Conservation (phyloP, 2,888 invertebrate species). For the Aphodius granarius region DNA sequence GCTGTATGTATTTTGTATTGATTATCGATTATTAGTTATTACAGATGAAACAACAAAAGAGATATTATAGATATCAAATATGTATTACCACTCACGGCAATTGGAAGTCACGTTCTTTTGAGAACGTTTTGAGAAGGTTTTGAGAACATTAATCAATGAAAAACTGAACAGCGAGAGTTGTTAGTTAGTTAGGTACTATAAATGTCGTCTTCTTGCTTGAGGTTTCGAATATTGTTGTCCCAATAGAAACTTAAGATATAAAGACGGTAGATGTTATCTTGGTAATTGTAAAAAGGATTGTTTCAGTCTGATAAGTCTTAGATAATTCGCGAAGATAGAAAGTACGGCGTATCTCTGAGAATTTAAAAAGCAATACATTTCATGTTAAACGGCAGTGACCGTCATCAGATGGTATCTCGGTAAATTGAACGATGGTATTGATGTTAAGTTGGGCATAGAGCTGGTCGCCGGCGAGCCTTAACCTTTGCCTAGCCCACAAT, state of each 20-base stretch:
- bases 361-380: not conserved
- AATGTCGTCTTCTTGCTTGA: not conserved
- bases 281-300: not conserved
- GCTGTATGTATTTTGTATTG: no score
- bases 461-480: conserved; percentile 4
- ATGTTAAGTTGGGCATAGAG: conserved; percentile 12
- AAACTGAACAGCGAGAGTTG: no score
- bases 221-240: not conserved
- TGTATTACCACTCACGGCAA: no score
- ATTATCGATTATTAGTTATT: no score
- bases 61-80: no score
- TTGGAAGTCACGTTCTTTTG: no score
- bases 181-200: not conserved
- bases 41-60: no score
- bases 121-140: no score
- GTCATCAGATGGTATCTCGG: conserved; percentile 18
- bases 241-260: not conserved
- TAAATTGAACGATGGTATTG: conserved; percentile 19
- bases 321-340: not conserved
- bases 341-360: not conserved
- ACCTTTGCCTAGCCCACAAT: conserved; percentile 29
- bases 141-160: no score
- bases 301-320: not conserved
- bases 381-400: not conserved
- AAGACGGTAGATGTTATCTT: not conserved